Conservation (phyloP, 2,888 invertebrate species). For the Strigamia crassipes region DNA sequence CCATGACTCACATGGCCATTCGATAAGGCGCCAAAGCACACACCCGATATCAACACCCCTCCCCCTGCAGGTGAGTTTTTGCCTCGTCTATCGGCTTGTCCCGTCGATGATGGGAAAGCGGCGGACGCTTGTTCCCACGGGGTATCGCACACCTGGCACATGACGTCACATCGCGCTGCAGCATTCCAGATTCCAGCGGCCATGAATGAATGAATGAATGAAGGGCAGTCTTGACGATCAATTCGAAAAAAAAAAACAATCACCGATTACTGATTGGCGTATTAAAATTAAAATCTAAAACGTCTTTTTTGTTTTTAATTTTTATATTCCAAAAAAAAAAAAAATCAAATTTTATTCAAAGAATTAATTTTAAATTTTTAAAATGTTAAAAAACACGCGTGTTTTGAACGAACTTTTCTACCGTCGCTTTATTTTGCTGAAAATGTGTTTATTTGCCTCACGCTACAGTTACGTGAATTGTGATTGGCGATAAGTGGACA, state of each 20-base stretch:
- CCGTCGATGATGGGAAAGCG: slow-evolving; percentile 34
- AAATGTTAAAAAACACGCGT: not conserved
- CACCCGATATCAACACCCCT: slow-evolving; percentile 18
- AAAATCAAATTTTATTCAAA: too few relatives aligned
- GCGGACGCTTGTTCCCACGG: slow-evolving; percentile 41
- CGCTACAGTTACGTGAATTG: not conserved
- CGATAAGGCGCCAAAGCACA: not conserved
- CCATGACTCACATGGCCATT: not conserved
- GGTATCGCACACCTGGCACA: slow-evolving; percentile 43
- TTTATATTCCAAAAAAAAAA: too few relatives aligned
- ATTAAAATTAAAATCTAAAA: too few relatives aligned
- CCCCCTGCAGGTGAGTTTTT: slow-evolving; percentile 13
- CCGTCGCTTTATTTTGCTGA: not conserved
- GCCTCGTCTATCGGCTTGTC: slow-evolving; percentile 24
- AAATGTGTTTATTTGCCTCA: not conserved
- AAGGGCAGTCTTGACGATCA: not conserved
- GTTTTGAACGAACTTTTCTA: not conserved
- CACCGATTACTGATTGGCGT: not conserved
- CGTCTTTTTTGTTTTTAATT: too few relatives aligned
- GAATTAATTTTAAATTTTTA: not conserved
- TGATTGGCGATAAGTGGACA: not conserved
- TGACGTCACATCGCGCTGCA: slow-evolving; percentile 45
- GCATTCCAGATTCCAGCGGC: slow-evolving; percentile 27
- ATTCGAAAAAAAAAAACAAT: too few relatives aligned
- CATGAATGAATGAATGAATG: slow-evolving; percentile 4